Evolutionary conservation across 2,113 vertebrate genomes (phyloP).

Genomic region (Gulo gulo): DNA sequence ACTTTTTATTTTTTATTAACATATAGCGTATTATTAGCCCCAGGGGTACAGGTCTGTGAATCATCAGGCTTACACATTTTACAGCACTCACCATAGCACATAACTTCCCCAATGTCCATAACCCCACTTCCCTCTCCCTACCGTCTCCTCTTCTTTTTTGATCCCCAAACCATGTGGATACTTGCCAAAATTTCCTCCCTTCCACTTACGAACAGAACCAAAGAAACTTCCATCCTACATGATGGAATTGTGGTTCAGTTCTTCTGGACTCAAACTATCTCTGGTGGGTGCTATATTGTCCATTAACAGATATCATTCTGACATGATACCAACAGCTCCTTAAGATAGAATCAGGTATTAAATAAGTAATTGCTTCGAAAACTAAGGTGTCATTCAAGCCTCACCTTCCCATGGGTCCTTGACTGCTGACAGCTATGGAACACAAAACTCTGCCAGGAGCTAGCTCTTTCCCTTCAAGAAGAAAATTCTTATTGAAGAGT

Average conservation of each 20-base stretch:
- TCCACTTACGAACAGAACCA: neutral
- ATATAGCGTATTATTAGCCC: no score
- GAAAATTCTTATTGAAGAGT: neutral
- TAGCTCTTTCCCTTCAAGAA: neutral
- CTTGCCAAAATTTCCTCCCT: neutral
- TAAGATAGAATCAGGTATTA: neutral
- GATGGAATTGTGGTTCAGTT: neutral
- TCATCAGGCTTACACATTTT: no score
- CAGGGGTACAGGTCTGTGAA: no score
- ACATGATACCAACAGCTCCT: neutral
- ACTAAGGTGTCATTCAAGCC: neutral
- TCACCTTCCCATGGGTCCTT: neutral
- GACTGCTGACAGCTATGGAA: neutral
- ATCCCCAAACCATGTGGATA: neutral
- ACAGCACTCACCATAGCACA: no score
- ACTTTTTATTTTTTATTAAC: no score
- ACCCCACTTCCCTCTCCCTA: no score
- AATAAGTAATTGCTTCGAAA: slow-evolving; percentile 1
- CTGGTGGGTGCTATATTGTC: neutral
- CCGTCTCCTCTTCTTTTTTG: neutral
- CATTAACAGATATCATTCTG: neutral
- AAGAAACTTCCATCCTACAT: neutral
- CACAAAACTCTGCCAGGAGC: neutral
- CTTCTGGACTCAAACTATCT: neutral
- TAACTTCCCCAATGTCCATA: no score